Evolutionary conservation across 1,140 invertebrate species (phyloP), one percentile per base, ranked within the genome.

Genomic region (Agrilus planipennis): DNA sequence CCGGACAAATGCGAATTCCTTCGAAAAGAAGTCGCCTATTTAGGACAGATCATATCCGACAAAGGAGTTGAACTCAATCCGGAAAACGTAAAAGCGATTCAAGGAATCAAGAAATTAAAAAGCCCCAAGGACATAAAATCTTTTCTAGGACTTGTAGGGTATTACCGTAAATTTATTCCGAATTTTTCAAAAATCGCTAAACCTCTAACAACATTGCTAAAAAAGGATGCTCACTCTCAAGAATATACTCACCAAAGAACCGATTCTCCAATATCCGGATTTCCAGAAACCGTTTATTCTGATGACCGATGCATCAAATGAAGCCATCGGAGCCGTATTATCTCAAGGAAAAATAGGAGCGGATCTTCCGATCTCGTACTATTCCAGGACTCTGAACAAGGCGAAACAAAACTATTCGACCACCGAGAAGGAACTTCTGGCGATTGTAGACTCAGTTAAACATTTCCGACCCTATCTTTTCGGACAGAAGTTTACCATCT

Each of bases 1-100:
- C 50, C 53, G 0, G 46, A 53, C 7, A 64, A 65, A 47, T 61
- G 57, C 34, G 44, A 58, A 34, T 65, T 65, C 41, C 40, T 64
- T 1, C 36, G 41, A 28, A 42, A 51, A 11, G 51, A 61, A 49
- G 50, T 61, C 0, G 22, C 42, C 9, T 57, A 61, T 42, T 40
- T 64, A 15, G 60, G 62, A 6, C 56, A 61, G 42, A 35, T 55
- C 0, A 46, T 65, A 6, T 46, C 50, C 2, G 36, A 42, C 4
- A 25, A 57, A 21, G 61, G 61, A 7, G 52, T 65, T 1, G 35
- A 43, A 22, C 52, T 56, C 9, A 50, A 63, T 38, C 55, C 53
- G 15, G 37, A 48, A 0, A 64, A 65, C 48, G 35, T 62, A 28
- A 5, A 23, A 12, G 39, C 42, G 10, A 37, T 48, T 30, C 27